Base-by-base conservation (phyloP, 2,888 invertebrate species). In the Drosophila birchii region DNA sequence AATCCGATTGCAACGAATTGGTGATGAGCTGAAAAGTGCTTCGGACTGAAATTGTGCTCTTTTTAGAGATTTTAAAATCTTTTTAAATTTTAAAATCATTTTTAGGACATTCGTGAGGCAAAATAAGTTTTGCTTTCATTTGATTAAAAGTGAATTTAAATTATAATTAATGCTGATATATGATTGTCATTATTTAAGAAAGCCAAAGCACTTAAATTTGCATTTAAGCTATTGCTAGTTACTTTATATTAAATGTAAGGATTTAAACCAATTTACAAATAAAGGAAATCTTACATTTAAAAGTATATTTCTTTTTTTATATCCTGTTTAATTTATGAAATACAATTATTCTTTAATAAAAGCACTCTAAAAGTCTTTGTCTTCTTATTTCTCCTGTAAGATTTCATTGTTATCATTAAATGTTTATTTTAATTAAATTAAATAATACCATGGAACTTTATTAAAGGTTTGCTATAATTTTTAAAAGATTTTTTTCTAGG, bases 1-100 rank as follows among this genome's bases (percentile, higher is more conserved):
- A 56, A 56, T 47, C 59, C 59, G 20, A 56, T 75, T 43, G 66
- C 57, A 57, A 54, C 71, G 71, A 71, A 60, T 73, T 18, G 11
- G 3, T 18, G 11, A 29, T 61, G 64, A 38, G 55, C 63, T 72
- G 14, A 49, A 53, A 43, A 43, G 26, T 47, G 39, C 23, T 43
- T 34, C 20, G 14, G 16, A 51, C 16, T 16, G 20, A 9, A 32
- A 34, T 0, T 2, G 20, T 14, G 3, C 5, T 20, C 14, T 9
- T 9, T 9, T 34, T 36, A 16, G 9, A 3, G 14, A 20, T 36
- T 23, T 51, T 23, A 5, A 34, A 16, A 20, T 7, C 29, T 7
- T 29, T 51, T 34, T 49, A 8, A 8, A 34, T 9, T 20, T 51
- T 20, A 5, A 34, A 16, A 20, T 8, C 29, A 29, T 6, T 49